phyloP scores from a whole-genome alignment of 2,888 invertebrate genomes.

The Drosophila villosipedis region DNA sequence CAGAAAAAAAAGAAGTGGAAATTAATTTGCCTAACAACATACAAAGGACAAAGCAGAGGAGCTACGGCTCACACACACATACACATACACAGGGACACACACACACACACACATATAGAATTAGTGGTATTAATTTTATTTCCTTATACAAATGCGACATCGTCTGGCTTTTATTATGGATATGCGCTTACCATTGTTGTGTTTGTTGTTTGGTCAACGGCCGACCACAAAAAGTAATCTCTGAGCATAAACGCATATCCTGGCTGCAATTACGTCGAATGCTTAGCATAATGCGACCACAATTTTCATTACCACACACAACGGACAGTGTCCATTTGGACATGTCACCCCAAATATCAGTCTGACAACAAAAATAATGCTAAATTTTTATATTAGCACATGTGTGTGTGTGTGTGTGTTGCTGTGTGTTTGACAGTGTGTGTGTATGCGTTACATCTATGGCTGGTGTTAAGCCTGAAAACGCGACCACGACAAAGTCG shows the following conservation, averaged over 20 bases:
- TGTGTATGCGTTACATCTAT: constrained; percentile 18
- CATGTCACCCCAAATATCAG: constrained; percentile 50
- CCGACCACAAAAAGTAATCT: constrained; percentile 75
- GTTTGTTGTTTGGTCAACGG: constrained; percentile 56
- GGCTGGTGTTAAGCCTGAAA: constrained; percentile 61
- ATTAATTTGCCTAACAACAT: constrained; percentile 62
- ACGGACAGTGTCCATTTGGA: constrained; percentile 38
- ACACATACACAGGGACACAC: constrained; percentile 10
- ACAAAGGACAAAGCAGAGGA: constrained; percentile 6
- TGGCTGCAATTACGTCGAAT: constrained; percentile 74
- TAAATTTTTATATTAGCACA: constrained; percentile 56
- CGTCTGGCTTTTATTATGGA: constrained; percentile 72
- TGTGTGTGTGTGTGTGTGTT: neutral
- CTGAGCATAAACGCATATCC: constrained; percentile 77
- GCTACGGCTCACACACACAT: constrained; percentile 9
- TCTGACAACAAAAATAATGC: constrained; percentile 43
- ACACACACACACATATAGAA: constrained; percentile 21
- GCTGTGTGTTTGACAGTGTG: constrained; percentile 9
- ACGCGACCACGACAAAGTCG: constrained; percentile 51
- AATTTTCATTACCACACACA: constrained; percentile 73
- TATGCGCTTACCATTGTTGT: constrained; percentile 42
- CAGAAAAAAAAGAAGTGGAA: constrained; percentile 40
- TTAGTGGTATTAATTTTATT: constrained; percentile 67
- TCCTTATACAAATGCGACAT: constrained; percentile 70
- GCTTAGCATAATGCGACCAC: constrained; percentile 76